Base-by-base conservation (phyloP, 2,888 invertebrate species). In the Calameuta pallipes region DNA sequence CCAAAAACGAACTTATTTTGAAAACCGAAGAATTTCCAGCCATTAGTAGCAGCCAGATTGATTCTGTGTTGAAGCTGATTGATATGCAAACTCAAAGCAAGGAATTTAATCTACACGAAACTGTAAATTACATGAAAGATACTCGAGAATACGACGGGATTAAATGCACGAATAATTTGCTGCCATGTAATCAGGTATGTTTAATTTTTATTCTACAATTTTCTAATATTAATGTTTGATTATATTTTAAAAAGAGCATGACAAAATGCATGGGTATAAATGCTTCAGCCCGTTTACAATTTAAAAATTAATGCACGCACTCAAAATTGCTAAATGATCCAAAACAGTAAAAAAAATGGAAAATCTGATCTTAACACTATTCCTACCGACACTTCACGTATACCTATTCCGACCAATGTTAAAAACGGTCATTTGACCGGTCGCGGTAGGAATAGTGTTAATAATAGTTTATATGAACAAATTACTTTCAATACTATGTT, bases 31-130 rank as follows among this genome's bases (percentile, higher is more conserved):
- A 78, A 76, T 76, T 78, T 31, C 78, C 78, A 35, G 68, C 75
- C 13, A 78, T 78, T 31, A 78, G 78, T 35, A 78, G 76, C 68
- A 78, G 78, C 31, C 78, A 78, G 68, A 75, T 78, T 76, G 78
- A 78, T 36, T 78, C 78, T 68, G 78, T 78, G 33, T 13, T 78
- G 41, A 73, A 76, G 75, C 71, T 75, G 15, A 78, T 78, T 9
- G 78, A 78, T 13, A 78, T 78, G 78, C 78, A 78, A 34, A 56
- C 30, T 15, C 11, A 31, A 0, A 76, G 69, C 36, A 76, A 35
- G n/a, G 76, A 73, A 76, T 69, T 73, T 30, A 15, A 71, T 31
- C 23, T 23, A 35, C 70, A 76, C 73, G 78, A 78, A n/a, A 31
- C 69, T 34, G 30, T 12, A 35, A 73, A 33, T 76, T 23, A 78